Conservation (phyloP, 2,888 invertebrate species). For the Ypsolopha sequella region DNA sequence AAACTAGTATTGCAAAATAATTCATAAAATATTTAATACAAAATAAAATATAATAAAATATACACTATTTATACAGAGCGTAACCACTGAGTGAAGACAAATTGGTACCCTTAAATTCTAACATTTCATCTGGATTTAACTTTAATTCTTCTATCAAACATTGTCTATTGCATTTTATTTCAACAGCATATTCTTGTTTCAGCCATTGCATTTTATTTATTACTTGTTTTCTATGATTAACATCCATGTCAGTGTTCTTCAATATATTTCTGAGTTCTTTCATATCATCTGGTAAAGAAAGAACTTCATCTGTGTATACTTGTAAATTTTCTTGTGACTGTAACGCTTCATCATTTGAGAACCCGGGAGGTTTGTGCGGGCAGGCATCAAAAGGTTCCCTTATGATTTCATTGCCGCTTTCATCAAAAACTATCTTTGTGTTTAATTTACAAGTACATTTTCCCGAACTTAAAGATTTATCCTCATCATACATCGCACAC, state of each 20-base stretch:
- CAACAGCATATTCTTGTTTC: constrained; percentile 30
- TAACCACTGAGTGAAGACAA: constrained; percentile 41
- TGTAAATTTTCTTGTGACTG: constrained; percentile 19
- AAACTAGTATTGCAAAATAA: no score
- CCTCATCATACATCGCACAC: not conserved
- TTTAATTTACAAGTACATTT: constrained; percentile 36
- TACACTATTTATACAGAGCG: not conserved
- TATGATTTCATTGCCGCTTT: constrained; percentile 35
- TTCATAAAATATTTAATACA: no score
- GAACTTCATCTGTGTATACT: constrained; percentile 22
- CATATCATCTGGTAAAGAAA: constrained; percentile 33
- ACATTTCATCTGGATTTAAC: constrained; percentile 31
- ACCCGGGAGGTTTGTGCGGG: constrained; percentile 20
- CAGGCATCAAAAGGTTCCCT: constrained; percentile 37
- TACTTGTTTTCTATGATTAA: constrained; percentile 29
- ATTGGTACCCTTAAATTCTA: constrained; percentile 50
- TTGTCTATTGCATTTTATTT: constrained; percentile 35
- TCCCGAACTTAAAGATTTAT: constrained; percentile 6
- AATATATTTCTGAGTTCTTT: constrained; percentile 28
- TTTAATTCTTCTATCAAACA: constrained; percentile 37
- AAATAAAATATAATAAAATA: no score
- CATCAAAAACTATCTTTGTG: constrained; percentile 51
- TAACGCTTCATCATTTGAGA: constrained; percentile 4
- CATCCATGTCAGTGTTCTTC: constrained; percentile 24
- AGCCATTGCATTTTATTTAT: constrained; percentile 35